Percentiles rank a stretch among this genome's conserved stretches.
These are phyloP conservation scores for Orthosia cruda DNA, from an alignment of 2,888 invertebrate species.

Conservation along the genomic window DNA sequence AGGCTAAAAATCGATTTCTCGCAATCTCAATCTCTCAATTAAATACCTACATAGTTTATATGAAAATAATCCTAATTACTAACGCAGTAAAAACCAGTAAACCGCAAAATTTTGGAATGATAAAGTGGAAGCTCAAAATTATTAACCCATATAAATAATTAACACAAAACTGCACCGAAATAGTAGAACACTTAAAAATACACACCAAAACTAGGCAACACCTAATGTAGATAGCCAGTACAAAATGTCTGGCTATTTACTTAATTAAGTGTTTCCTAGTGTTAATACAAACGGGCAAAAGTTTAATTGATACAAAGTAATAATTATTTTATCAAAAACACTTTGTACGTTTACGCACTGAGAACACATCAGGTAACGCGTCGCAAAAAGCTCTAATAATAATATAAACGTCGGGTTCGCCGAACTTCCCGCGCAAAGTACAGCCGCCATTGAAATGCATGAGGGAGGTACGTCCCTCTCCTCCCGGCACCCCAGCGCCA, in stretches of 20 bases:
- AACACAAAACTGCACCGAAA: not conserved
- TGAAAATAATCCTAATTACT: not conserved
- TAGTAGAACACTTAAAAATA: not conserved
- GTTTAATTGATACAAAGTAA: not conserved
- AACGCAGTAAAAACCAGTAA: not conserved
- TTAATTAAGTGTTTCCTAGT: too few species aligned
- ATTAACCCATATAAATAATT: not conserved
- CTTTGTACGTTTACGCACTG: not conserved
- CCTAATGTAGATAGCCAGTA: not conserved
- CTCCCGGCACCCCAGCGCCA: not conserved
- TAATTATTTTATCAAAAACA: not conserved
- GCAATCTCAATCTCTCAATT: constrained; percentile 6
- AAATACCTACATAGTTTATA: not conserved
- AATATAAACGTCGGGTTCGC: not conserved
- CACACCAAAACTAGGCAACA: not conserved
- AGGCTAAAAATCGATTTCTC: not conserved
- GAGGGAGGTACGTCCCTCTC: not conserved
- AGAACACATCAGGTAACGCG: not conserved
- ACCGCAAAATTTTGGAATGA: not conserved
- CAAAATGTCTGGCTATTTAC: not conserved
- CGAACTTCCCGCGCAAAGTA: constrained; percentile 21
- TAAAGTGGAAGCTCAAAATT: not conserved
- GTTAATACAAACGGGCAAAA: not conserved
- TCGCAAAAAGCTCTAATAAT: not conserved
- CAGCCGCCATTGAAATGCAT: constrained; percentile 9